Percentiles rank a stretch among this genome's conserved stretches.
Evolutionary conservation across 2,113 vertebrate genomes (phyloP).

Genomic region (Sorex fumeus): DNA sequence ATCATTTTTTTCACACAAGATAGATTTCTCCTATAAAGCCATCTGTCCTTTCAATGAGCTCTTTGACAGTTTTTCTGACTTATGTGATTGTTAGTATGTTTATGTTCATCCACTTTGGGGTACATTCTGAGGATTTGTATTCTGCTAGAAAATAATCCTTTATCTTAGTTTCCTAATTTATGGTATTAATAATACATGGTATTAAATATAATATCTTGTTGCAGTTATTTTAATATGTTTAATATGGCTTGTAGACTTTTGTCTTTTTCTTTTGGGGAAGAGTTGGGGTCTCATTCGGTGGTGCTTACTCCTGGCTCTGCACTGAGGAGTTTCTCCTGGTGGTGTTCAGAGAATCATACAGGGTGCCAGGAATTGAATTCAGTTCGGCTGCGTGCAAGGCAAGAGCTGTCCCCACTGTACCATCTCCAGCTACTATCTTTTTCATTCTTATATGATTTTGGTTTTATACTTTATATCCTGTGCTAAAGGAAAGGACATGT

Average conservation of each 20-base stretch:
- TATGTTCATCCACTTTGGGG: background rate
- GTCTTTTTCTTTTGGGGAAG: background rate
- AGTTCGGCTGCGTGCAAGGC: too few species aligned
- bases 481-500: background rate
- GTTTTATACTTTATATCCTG: background rate
- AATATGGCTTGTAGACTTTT: constrained; percentile 1
- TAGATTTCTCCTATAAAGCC: background rate
- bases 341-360: too few species aligned
- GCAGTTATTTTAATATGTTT: background rate
- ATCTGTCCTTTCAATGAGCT: background rate
- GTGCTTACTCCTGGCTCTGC: too few species aligned
- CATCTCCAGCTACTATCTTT: too few species aligned
- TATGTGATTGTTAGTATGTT: background rate
- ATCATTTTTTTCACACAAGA: background rate
- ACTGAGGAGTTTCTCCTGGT: too few species aligned
- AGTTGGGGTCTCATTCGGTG: too few species aligned
- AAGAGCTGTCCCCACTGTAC: too few species aligned
- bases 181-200: too few species aligned
- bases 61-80: background rate
- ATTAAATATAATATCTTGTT: background rate
- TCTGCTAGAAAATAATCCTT: constrained; percentile 25
- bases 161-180: constrained; percentile 18
- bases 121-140: constrained; percentile 1
- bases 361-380: too few species aligned
- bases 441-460: background rate